Conservation (phyloP, 2,113 vertebrate genomes). For the Callopanchax toddi region DNA sequence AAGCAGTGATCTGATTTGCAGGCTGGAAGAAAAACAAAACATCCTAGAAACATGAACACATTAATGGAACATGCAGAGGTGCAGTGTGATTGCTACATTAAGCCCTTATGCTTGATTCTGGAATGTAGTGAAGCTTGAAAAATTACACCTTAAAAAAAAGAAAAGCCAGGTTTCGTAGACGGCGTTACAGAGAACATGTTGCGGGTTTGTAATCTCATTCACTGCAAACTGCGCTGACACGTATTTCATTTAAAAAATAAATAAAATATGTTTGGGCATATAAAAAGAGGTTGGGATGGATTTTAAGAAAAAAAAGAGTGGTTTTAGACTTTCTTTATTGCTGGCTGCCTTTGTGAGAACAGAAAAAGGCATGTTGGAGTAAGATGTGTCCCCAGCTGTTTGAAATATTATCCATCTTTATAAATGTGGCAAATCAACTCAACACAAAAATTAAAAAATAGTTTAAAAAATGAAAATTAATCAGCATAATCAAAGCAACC, state of each 20-base stretch:
- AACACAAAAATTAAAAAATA: conserved; percentile 34
- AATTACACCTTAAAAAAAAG: conserved; percentile 30
- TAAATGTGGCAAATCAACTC: conserved; percentile 22
- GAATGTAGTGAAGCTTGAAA: conserved; percentile 75
- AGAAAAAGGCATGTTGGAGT: conserved; percentile 21
- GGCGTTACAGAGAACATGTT: conserved; percentile 3
- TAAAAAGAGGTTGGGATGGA: conserved; percentile 57
- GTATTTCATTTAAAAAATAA: conserved; percentile 48
- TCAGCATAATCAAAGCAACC: conserved; percentile 16
- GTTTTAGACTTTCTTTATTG: conserved; percentile 67
- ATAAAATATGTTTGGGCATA: conserved; percentile 48
- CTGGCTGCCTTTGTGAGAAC: conserved; percentile 51
- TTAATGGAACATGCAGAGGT: conserved; percentile 50
- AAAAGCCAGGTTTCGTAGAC: conserved; percentile 23
- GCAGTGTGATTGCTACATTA: conserved; percentile 66
- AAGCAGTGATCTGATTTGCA: background rate
- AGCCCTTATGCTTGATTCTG: conserved; percentile 74
- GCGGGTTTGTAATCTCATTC: conserved; percentile 12
- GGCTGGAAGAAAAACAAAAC: background rate
- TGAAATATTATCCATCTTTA: conserved; percentile 10
- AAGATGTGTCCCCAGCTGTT: conserved; percentile 16
- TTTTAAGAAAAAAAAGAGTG: conserved; percentile 29
- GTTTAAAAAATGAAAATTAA: conserved; percentile 24
- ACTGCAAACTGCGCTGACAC: conserved; percentile 28
- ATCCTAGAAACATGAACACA: conserved; percentile 27